phyloP scores from a whole-genome alignment of 2,888 invertebrate species.

The Brassicogethes aeneus region DNA sequence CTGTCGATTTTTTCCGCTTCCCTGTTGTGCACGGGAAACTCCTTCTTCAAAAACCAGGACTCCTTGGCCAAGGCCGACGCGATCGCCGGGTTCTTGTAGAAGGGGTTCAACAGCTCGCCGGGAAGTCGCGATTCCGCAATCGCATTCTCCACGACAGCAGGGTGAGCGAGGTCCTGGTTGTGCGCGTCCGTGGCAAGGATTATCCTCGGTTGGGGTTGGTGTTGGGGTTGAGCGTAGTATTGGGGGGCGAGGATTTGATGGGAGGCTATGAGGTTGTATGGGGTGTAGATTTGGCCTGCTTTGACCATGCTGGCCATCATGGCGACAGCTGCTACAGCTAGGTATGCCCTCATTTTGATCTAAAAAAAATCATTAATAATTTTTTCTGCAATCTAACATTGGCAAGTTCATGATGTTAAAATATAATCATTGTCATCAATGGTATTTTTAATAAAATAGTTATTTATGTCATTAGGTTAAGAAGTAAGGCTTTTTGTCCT shows the following conservation, averaged over 20 bases:
- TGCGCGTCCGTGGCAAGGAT: conserved; percentile 17
- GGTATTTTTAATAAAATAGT: too few relatives aligned
- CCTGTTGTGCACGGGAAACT: conserved; percentile 67
- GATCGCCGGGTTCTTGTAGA: conserved; percentile 68
- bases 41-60: conserved; percentile 69
- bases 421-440: too few relatives aligned
- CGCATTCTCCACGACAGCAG: conserved; percentile 63
- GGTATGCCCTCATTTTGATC: conserved; percentile 13
- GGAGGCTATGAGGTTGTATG: conserved; percentile 15
- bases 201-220: conserved; percentile 13
- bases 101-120: conserved; percentile 56
- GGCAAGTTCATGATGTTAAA: too few relatives aligned
- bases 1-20: conserved; percentile 76
- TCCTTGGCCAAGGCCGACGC: conserved; percentile 67
- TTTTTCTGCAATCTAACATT: too few relatives aligned
- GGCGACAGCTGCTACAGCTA: conserved; percentile 10
- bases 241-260: conserved; percentile 12
- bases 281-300: conserved; percentile 13
- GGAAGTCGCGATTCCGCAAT: conserved; percentile 66
- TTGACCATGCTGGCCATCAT: conserved; percentile 9
- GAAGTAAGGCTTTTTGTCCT: too few relatives aligned
- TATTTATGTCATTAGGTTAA: too few relatives aligned
- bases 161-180: conserved; percentile 47
- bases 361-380: too few relatives aligned
- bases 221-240: conserved; percentile 11